These are phyloP conservation scores for Drosophila maculinotata DNA, from an alignment of 2,888 invertebrate species.

Conservation along the genomic window DNA sequence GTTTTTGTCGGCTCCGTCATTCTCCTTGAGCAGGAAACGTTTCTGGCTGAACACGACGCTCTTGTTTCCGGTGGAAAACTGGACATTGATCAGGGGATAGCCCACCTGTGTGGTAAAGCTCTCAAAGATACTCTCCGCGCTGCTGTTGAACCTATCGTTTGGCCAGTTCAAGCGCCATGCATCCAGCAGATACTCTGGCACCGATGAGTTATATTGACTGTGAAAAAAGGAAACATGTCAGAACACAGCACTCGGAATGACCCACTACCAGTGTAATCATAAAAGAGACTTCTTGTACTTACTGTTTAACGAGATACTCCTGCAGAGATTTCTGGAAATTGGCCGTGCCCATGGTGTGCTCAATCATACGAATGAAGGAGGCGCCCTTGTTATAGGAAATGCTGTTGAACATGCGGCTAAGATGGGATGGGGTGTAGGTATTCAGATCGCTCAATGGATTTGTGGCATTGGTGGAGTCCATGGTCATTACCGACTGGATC, in stretches of 20 bases:
- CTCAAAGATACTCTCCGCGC: constrained; percentile 79
- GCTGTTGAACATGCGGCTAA: constrained; percentile 88
- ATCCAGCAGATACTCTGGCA: constrained; percentile 86
- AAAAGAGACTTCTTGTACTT: constrained; percentile 39
- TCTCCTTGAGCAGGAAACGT: constrained; percentile 79
- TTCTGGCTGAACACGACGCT: constrained; percentile 72
- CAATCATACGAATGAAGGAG: constrained; percentile 89
- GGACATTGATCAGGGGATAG: constrained; percentile 88
- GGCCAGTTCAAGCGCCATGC: constrained; percentile 84
- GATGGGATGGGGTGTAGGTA: constrained; percentile 87
- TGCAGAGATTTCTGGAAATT: constrained; percentile 87
- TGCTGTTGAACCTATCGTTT: constrained; percentile 63
- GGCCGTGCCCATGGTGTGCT: constrained; percentile 87
- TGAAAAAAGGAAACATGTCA: not conserved
- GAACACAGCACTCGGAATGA: no score
- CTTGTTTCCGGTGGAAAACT: constrained; percentile 40
- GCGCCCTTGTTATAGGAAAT: constrained; percentile 90
- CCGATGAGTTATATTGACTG: constrained; percentile 80
- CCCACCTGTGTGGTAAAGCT: constrained; percentile 89
- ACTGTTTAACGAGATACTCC: constrained; percentile 86
- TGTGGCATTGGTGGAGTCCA: constrained; percentile 87
- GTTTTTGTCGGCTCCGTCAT: constrained; percentile 52
- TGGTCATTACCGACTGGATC: constrained; percentile 87
- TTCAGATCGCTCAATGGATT: constrained; percentile 87
- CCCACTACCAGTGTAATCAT: no score